These are phyloP conservation scores for Trichopoda pennipes DNA, from an alignment of 2,888 invertebrate genomes.

Conservation along the genomic window DNA sequence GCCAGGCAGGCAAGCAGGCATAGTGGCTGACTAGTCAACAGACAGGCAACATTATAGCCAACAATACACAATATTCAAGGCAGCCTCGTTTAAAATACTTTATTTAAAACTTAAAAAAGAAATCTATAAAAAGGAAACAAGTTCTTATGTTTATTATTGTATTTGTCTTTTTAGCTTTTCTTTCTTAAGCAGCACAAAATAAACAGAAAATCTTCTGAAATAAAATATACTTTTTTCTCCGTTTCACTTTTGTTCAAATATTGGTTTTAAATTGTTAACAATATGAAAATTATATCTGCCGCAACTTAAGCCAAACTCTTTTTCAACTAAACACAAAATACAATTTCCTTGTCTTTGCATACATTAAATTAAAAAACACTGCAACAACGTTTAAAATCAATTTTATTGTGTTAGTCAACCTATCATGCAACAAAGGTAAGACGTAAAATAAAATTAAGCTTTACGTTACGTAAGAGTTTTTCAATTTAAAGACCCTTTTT, in stretches of 20 bases:
- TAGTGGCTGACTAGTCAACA: neutral
- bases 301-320: neutral
- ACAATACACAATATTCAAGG: conserved; percentile 41
- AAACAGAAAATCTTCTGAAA: conserved; percentile 56
- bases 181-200: conserved; percentile 56
- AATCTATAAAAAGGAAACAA: conserved; percentile 55
- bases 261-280: neutral
- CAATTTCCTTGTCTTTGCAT: conserved; percentile 4
- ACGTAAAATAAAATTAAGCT: too few relatives aligned
- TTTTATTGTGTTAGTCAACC: too few relatives aligned
- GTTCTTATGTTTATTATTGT: conserved; percentile 34
- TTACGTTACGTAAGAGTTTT: too few relatives aligned
- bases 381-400: too few relatives aligned
- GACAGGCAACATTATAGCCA: conserved; percentile 49
- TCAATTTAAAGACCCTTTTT: too few relatives aligned
- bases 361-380: neutral
- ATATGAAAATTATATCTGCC: neutral
- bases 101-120: conserved; percentile 31
- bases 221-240: conserved; percentile 7
- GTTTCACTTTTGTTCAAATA: neutral
- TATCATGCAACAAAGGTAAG: too few relatives aligned
- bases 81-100: conserved; percentile 55
- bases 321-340: conserved; percentile 29
- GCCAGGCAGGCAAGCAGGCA: conserved; percentile 10
- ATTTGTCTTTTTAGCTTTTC: conserved; percentile 20